These are phyloP conservation scores for Hippopotamus amphibius DNA, from an alignment of 2,113 vertebrate genomes.

Conservation along the genomic window DNA sequence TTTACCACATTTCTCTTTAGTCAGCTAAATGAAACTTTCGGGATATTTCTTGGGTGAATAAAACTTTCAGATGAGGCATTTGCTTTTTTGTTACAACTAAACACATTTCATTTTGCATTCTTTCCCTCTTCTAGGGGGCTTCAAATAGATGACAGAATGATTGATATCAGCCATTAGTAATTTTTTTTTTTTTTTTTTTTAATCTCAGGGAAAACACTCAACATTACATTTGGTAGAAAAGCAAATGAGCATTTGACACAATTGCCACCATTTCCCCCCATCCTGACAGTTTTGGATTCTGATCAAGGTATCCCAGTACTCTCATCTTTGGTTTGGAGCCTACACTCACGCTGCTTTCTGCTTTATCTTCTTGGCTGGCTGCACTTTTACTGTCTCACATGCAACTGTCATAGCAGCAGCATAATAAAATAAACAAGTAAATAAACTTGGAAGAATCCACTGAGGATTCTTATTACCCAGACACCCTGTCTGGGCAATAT, in stretches of 20 bases:
- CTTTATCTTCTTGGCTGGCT: neutral
- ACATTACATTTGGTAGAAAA: neutral
- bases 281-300: too few species aligned
- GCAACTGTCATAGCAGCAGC: neutral
- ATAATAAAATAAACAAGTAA: neutral
- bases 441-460: neutral
- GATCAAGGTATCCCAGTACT: neutral
- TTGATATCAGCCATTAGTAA: neutral
- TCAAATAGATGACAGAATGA: neutral
- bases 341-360: rapidly evolving
- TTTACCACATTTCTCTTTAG: conserved; percentile 64
- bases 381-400: neutral
- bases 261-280: rapidly evolving
- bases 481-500: neutral
- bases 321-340: neutral
- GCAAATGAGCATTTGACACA: neutral
- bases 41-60: conserved; percentile 49
- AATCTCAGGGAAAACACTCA: neutral
- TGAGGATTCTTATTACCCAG: neutral
- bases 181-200: neutral
- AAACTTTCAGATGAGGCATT: conserved; percentile 44
- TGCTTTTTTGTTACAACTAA: conserved; percentile 22
- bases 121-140: neutral
- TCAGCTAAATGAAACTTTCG: conserved; percentile 72
- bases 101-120: neutral